phyloP scores from a whole-genome alignment of 2,797 vertebrate species.

The Bradypodion ventrale region DNA sequence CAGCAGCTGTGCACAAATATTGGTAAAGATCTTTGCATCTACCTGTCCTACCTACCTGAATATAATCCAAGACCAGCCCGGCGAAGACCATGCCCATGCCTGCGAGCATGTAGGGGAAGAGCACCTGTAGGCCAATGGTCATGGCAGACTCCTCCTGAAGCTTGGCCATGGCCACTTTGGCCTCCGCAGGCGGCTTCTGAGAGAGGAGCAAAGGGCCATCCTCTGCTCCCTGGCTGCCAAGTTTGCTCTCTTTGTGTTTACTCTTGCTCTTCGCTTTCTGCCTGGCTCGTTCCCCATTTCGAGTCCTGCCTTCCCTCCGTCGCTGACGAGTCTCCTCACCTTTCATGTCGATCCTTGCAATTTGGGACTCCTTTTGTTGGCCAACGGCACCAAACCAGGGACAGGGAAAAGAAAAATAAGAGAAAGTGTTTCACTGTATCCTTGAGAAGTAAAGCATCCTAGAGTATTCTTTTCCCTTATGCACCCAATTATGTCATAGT shows the following conservation, averaged over 20 bases:
- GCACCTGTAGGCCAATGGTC: conserved; percentile 82
- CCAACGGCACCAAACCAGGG: conserved; percentile 39
- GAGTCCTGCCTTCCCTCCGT: conserved; percentile 75
- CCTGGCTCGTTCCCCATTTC: conserved; percentile 71
- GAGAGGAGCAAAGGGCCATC: conserved; percentile 74
- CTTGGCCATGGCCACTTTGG: conserved; percentile 72
- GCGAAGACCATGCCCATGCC: conserved; percentile 88
- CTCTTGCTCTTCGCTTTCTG: conserved; percentile 75
- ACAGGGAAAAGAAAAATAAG: not conserved
- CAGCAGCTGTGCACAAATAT: not conserved
- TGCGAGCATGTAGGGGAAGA: conserved; percentile 82
- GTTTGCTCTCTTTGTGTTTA: conserved; percentile 71
- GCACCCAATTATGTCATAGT: not conserved
- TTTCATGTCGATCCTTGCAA: conserved; percentile 76
- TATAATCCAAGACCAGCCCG: conserved; percentile 85
- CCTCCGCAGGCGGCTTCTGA: conserved; percentile 73
- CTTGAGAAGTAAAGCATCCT: not conserved
- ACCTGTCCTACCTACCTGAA: conserved; percentile 80
- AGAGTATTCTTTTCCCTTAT: not conserved
- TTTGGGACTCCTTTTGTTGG: conserved; percentile 33
- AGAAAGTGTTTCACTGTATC: not conserved
- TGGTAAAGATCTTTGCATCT: not conserved
- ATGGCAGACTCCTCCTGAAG: conserved; percentile 77
- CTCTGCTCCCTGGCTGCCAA: conserved; percentile 69
- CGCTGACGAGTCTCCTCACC: conserved; percentile 82